Conservation (phyloP, 2,113 vertebrate genomes). For the Phaethon lepturus region DNA sequence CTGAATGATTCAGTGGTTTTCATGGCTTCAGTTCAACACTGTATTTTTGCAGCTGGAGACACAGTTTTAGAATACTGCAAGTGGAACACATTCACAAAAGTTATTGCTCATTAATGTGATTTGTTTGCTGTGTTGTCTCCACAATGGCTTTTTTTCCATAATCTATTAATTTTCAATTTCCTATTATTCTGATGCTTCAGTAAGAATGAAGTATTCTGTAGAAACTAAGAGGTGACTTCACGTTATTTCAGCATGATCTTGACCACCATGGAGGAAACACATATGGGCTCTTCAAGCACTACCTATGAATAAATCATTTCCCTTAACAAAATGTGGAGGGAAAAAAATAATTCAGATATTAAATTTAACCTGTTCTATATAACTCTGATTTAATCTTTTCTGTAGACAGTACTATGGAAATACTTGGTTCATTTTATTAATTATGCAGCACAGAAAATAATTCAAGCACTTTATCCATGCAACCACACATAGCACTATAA, state of each 20-base stretch:
- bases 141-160: neutral
- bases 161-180: neutral
- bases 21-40: neutral
- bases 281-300: neutral
- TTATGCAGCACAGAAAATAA: neutral
- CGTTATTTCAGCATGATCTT: neutral
- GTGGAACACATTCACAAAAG: neutral
- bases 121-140: neutral
- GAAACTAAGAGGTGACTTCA: neutral
- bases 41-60: neutral
- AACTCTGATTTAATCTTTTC: neutral
- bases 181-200: neutral
- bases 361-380: neutral
- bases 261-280: neutral
- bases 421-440: neutral
- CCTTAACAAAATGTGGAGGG: neutral
- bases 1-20: constrained; percentile 31
- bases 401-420: neutral
- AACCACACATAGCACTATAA: neutral
- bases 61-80: neutral
- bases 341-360: neutral
- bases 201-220: neutral
- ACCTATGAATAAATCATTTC: neutral
- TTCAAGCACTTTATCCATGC: neutral
- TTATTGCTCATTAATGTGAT: neutral